These are phyloP conservation scores for Cyanistes caeruleus DNA, from an alignment of 2,113 vertebrate species.

Conservation along the genomic window DNA sequence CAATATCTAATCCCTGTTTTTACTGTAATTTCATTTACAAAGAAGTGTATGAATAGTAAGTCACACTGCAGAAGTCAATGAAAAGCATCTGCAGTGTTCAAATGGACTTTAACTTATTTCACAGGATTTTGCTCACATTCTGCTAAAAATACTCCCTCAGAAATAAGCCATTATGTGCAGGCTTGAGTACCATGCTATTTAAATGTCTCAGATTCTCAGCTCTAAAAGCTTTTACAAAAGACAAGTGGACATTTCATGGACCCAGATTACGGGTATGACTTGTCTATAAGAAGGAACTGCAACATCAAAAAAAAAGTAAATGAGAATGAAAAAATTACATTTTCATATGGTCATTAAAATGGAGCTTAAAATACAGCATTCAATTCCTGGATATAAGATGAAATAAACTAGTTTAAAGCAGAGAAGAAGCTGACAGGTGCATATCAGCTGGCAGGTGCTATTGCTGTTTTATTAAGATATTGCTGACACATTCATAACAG, in stretches of 20 bases:
- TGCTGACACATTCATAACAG: constrained; percentile 56
- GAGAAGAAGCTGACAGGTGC: constrained; percentile 21
- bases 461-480: constrained; percentile 57
- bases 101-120: neutral
- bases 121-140: neutral
- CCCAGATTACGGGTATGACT: constrained; percentile 24
- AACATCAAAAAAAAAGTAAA: neutral
- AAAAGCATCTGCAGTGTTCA: constrained; percentile 22
- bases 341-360: neutral
- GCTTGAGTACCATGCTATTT: neutral
- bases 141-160: constrained; percentile 14
- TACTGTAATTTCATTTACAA: neutral
- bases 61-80: neutral
- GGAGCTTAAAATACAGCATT: constrained; percentile 1
- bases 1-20: neutral
- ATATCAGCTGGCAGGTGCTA: constrained; percentile 10
- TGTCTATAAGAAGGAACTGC: neutral
- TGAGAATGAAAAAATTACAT: neutral
- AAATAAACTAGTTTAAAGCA: constrained; percentile 23
- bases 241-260: constrained; percentile 17
- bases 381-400: neutral
- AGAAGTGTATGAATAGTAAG: neutral
- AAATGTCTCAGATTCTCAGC: constrained; percentile 13
- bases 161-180: neutral
- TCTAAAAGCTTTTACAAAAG: constrained; percentile 36